Percentiles rank a stretch among this genome's conserved stretches.
Conservation (phyloP, 2,888 invertebrate genomes). For the Tetrapedia diversipes region DNA sequence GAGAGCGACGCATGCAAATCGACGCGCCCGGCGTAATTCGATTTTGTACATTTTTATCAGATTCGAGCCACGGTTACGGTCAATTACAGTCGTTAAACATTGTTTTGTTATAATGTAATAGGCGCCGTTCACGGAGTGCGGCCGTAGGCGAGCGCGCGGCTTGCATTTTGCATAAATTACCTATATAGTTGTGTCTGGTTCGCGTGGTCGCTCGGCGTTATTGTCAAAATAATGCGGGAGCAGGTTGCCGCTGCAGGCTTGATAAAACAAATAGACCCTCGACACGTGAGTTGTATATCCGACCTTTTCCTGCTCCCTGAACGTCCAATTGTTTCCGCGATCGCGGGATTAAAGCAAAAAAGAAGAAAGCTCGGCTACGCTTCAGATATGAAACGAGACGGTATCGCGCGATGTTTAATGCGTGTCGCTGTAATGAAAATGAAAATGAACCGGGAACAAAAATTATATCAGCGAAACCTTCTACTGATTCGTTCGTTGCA, state of each 20-base stretch:
- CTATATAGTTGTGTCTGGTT: constrained; percentile 56
- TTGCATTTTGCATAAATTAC: constrained; percentile 67
- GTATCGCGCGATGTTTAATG: constrained; percentile 19
- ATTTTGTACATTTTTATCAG: constrained; percentile 28
- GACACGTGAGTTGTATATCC: constrained; percentile 61
- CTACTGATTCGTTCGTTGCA: not conserved
- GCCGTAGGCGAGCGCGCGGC: constrained; percentile 49
- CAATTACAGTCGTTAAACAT: constrained; percentile 58
- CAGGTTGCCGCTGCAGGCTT: constrained; percentile 57
- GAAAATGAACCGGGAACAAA: constrained; percentile 8
- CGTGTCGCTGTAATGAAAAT: constrained; percentile 20
- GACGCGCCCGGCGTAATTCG: constrained; percentile 20
- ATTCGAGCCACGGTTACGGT: constrained; percentile 34
- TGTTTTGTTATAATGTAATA: constrained; percentile 65
- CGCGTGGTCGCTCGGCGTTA: constrained; percentile 65
- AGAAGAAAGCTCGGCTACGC: constrained; percentile 4
- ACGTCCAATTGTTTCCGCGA: constrained; percentile 43
- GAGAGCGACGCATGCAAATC: constrained; percentile 27
- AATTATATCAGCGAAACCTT: not conserved
- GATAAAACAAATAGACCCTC: constrained; percentile 66
- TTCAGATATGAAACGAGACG: constrained; percentile 8
- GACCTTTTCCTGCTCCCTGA: constrained; percentile 23
- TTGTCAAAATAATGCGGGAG: constrained; percentile 66
- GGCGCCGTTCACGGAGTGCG: constrained; percentile 51
- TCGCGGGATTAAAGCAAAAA: constrained; percentile 35